phyloP scores from a whole-genome alignment of 2,888 invertebrate genomes.

The Ectemnius continuus region DNA sequence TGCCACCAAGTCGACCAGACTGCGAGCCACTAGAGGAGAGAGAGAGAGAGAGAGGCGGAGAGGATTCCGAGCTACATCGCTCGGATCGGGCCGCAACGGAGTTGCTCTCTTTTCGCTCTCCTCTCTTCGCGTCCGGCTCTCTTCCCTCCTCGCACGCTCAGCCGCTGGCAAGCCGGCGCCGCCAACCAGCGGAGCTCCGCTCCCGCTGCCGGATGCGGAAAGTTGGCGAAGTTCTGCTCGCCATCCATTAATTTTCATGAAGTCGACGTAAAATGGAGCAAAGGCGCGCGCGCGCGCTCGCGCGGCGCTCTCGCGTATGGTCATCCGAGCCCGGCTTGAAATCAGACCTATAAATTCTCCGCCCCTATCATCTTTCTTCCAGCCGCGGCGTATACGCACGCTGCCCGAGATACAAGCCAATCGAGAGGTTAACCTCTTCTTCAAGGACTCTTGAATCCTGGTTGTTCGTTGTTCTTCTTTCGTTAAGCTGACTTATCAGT shows the following conservation, averaged over 20 bases:
- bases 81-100: background rate
- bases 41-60: too few species aligned
- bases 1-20: constrained; percentile 20
- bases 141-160: too few species aligned
- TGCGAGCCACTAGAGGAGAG: background rate
- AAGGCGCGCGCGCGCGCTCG: constrained; percentile 18
- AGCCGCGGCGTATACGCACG: background rate
- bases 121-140: background rate
- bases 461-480: too few species aligned
- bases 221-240: constrained; percentile 37
- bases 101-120: constrained; percentile 11
- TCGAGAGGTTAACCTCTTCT: background rate
- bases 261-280: constrained; percentile 39
- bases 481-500: too few species aligned
- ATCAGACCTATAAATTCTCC: constrained; percentile 4
- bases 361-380: constrained; percentile 1
- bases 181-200: too few species aligned
- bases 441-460: background rate
- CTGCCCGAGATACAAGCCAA: background rate
- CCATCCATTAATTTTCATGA: constrained; percentile 48
- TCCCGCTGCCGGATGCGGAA: constrained; percentile 40
- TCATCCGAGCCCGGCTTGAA: background rate
- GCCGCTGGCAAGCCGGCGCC: too few species aligned
- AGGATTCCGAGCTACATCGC: background rate
- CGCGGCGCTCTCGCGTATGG: constrained; percentile 1